Evolutionary conservation across 2,797 vertebrate species (phyloP).

Genomic region (Acridotheres tristis): DNA sequence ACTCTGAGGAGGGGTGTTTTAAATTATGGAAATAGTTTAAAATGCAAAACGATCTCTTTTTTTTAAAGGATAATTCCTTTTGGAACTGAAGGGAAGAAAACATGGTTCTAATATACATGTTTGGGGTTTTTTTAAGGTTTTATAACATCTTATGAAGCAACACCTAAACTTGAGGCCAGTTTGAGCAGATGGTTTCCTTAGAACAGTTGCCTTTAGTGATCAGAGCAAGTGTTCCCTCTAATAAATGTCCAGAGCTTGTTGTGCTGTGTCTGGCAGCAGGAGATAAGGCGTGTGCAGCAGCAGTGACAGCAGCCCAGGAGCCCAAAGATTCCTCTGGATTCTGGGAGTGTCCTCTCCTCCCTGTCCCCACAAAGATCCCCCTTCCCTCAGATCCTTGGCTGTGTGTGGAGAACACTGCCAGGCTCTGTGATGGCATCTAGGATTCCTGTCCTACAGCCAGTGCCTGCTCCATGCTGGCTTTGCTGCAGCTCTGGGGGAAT

Average conservation of each 20-base stretch:
- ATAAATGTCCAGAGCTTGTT: neutral
- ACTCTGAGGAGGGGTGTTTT: neutral
- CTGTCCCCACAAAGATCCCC: neutral
- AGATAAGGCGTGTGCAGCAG: neutral
- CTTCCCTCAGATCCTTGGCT: neutral
- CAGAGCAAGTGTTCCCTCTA: neutral
- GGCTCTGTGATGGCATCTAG: neutral
- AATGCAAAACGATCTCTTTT: neutral
- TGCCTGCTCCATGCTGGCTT: accelerated
- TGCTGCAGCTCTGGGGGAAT: neutral
- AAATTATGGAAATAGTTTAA: neutral
- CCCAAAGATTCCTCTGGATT: neutral
- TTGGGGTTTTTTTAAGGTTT: neutral
- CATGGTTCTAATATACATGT: accelerated
- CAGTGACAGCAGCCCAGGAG: neutral
- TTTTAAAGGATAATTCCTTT: neutral
- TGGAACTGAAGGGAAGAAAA: neutral
- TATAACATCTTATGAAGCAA: neutral
- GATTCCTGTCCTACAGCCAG: neutral
- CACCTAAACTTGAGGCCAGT: neutral
- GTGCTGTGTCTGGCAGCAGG: neutral
- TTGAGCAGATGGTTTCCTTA: neutral
- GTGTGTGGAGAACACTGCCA: neutral
- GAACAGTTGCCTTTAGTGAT: neutral
- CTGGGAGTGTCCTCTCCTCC: neutral